phyloP scores from a whole-genome alignment of 2,888 invertebrate genomes.

The Drosophila silvestris region DNA sequence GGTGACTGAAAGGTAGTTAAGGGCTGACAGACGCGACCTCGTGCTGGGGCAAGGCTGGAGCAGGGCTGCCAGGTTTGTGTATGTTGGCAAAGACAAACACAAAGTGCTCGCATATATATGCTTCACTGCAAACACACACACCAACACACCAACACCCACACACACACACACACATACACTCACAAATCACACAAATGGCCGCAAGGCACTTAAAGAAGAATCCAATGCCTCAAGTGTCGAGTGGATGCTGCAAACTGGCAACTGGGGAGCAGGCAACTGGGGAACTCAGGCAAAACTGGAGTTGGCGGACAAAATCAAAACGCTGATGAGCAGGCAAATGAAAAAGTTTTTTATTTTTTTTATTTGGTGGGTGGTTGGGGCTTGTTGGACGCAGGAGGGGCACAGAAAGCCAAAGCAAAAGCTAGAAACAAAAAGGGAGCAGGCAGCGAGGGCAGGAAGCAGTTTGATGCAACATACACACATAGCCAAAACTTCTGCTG shows the following conservation, averaged over 20 bases:
- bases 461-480: conserved; percentile 55
- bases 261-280: conserved; percentile 17
- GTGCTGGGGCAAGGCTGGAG: conserved; percentile 6
- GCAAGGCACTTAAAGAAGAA: conserved; percentile 84
- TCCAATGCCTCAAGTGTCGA: conserved; percentile 78
- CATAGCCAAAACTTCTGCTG: conserved; percentile 34
- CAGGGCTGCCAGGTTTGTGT: conserved; percentile 59
- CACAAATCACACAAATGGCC: conserved; percentile 83
- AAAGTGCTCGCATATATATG: conserved; percentile 54
- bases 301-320: conserved; percentile 80
- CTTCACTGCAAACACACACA: conserved; percentile 64
- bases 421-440: conserved; percentile 22
- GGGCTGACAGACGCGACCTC: conserved; percentile 10
- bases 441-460: conserved; percentile 33
- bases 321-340: conserved; percentile 83
- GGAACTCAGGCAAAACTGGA: conserved; percentile 44
- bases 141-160: conserved; percentile 43
- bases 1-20: conserved; percentile 29
- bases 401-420: conserved; percentile 64
- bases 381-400: conserved; percentile 42
- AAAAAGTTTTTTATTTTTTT: conserved; percentile 74
- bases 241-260: conserved; percentile 41
- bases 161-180: conserved; percentile 50
- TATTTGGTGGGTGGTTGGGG: conserved; percentile 30
- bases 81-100: conserved; percentile 76